phyloP scores from a whole-genome alignment of 2,888 invertebrate genomes.

The Ormia ochracea region DNA sequence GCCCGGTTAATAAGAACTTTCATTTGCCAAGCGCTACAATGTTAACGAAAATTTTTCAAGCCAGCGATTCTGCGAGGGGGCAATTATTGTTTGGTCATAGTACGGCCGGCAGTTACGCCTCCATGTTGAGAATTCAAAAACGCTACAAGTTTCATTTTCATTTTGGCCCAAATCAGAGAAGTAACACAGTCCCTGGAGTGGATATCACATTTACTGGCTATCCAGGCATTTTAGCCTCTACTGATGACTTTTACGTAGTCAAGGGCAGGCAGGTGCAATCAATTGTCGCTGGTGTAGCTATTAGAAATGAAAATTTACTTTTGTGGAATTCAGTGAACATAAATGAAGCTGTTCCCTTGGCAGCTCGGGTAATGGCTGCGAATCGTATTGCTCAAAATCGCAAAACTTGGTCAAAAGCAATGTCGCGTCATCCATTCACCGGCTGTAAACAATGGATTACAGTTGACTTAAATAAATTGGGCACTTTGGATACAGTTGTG shows the following conservation, averaged over 20 bases:
- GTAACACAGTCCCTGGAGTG: conserved; percentile 81
- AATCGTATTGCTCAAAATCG: conserved; percentile 87
- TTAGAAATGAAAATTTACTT: conserved; percentile 84
- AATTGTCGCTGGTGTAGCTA: conserved; percentile 86
- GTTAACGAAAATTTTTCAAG: conserved; percentile 72
- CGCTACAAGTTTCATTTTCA: conserved; percentile 89
- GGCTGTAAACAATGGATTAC: conserved; percentile 93
- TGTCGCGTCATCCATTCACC: conserved; percentile 86
- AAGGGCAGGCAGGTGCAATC: conserved; percentile 79
- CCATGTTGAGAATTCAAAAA: conserved; percentile 90
- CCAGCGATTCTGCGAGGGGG: conserved; percentile 67
- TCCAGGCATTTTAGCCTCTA: conserved; percentile 88
- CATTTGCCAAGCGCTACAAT: conserved; percentile 78
- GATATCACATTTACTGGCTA: conserved; percentile 88
- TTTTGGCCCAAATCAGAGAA: conserved; percentile 77
- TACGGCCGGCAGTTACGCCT: conserved; percentile 86
- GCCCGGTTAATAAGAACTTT: conserved; percentile 78
- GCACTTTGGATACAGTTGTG: conserved; percentile 66
- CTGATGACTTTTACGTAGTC: conserved; percentile 88
- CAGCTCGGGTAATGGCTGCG: conserved; percentile 87
- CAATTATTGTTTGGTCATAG: conserved; percentile 87
- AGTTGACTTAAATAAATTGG: conserved; percentile 82
- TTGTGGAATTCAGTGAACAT: conserved; percentile 84
- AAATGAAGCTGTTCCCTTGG: conserved; percentile 79
- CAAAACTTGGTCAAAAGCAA: conserved; percentile 84